Evolutionary conservation across 2,888 invertebrate genomes (phyloP), one percentile per base, ranked within the genome.

Genomic region (Lordiphosa andalusiaca): DNA sequence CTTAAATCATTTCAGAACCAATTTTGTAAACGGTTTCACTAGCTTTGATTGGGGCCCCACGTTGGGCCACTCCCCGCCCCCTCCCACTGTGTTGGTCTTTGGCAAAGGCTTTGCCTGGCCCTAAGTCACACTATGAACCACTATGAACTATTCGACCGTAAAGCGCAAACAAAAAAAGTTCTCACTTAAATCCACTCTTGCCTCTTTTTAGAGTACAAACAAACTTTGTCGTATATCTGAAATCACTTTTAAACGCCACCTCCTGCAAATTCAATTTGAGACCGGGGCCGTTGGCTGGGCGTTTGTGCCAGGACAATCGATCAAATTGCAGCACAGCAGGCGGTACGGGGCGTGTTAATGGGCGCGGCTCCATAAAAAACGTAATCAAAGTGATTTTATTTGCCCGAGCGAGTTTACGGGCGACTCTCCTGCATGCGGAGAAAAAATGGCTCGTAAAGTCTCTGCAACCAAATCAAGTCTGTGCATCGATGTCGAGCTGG

Each of bases 361-460:
- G 47, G 44, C 39, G 50, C 39, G 42, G 10, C 21, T 38, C 39
- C 44, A 59, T 60, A 59, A 60, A 60, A 60, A 36, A 9, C 46
- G 67, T 67, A 71, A 63, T 71, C 71, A 71, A 56, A 57, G 63
- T 52, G 62, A 67, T 74, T 74, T 60, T 57, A 53, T 63, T 67
- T 66, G 52, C 46, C 55, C 58, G 19, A 19, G 19, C 4, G 6
- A 40, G 38, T 37, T 13, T 12, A 37, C 49, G 49, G 59, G 60
- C 59, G 60, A 59, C 49, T 44, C 60, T 44, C 50, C 23, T 44
- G 50, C 49, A 59, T 41, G 49, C 30, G 13, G 41, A 25, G 16
- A 13, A 9, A 23, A 21, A 23, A 9, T 6, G 1, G 10, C 46
- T 19, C 33, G 35, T 7, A 37, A 23, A 48, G 38, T 23, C 23